Conservation (phyloP, 2,888 invertebrate species). For the Nysson spinosus region DNA sequence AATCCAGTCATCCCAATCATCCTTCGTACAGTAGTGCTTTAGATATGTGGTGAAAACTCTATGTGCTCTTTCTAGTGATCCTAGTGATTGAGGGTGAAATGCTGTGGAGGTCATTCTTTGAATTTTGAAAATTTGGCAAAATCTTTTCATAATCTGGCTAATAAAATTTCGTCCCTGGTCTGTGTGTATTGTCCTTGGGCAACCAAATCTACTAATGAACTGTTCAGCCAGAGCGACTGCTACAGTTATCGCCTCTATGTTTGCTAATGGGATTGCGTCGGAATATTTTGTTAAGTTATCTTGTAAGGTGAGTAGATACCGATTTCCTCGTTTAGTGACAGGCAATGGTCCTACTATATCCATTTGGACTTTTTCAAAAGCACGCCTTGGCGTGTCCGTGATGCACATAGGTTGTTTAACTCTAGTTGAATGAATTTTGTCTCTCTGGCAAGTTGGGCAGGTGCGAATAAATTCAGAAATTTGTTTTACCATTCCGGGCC, state of each 20-base stretch:
- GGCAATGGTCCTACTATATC: background rate
- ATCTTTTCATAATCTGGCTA: background rate
- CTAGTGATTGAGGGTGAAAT: background rate
- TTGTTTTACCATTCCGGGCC: background rate
- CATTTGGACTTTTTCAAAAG: background rate
- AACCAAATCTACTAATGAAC: background rate
- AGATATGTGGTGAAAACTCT: background rate
- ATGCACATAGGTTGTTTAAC: background rate
- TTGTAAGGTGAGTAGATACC: too few relatives aligned
- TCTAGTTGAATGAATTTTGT: background rate
- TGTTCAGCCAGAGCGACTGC: background rate
- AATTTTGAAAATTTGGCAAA: conserved; percentile 1
- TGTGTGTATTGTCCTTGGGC: background rate
- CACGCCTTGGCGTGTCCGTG: background rate
- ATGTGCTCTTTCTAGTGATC: background rate
- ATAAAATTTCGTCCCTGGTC: background rate
- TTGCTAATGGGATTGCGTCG: background rate
- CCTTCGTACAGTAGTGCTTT: background rate
- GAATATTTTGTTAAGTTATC: too few relatives aligned
- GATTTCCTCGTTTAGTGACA: background rate
- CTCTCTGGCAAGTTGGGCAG: background rate
- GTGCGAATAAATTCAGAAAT: background rate
- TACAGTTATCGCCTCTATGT: background rate
- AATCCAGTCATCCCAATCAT: background rate
- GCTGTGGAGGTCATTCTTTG: background rate